Evolutionary conservation across 1,140 invertebrate genomes (phyloP), one percentile per base, ranked within the genome.

Genomic region (Drosophila lowei): DNA sequence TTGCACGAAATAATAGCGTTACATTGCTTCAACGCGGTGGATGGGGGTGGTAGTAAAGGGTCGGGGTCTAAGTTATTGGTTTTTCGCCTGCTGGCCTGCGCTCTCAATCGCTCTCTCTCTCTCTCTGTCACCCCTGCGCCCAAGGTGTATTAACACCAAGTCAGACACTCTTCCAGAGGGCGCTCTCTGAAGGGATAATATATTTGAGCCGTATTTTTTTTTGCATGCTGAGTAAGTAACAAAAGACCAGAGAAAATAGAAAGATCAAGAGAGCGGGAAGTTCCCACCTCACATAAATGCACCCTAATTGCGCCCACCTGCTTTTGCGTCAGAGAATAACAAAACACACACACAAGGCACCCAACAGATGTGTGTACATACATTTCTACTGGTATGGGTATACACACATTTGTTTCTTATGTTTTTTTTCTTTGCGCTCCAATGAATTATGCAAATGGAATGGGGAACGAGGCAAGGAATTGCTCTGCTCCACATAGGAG

Each of bases 291-390:
- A 13, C 5, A 13, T 38, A 13, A 13, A 38, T 38, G 13, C 34
- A 38, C 34, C 34, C 34, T 11, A 38, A 38, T 65, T 43, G 44
- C 49, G 78, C 83, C 78, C 81, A 88, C 81, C 73, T 86, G 78
- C 83, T 86, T 71, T 64, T 81, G 77, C 81, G 83, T 81, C 81
- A 71, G 77, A 86, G 66, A 86, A 86, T 83, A 89, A 89, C 76
- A 88, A 88, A 89, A 4, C 55, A 84, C 67, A 56, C 49, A 50
- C 47, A 60, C 58, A 64, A 72, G 43, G 58, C 38, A 53, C 43
- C 66, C 54, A 49, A 43, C 18, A 54, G 25, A 57, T 78, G 47
- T 18, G 52, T 47, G 44, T 59, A 43, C 60, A 48, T 47, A 58
- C 44, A 48, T 47, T 18, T 15, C 42, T 63, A 55, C 47, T 77